Evolutionary conservation across 2,888 invertebrate species (phyloP).

Genomic region (Drosophila fulvimacula): DNA sequence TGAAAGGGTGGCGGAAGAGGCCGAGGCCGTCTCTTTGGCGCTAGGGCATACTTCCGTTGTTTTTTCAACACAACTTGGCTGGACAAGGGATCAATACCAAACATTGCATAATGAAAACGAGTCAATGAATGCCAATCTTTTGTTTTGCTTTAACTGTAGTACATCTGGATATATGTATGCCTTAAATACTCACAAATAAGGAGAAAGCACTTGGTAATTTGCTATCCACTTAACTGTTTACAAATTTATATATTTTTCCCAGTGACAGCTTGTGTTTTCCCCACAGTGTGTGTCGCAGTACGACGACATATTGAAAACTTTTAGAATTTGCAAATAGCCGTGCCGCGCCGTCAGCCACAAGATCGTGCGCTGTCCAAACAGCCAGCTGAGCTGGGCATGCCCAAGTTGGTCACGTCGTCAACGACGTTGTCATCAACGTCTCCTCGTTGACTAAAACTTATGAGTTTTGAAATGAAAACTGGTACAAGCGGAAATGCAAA

Average conservation of each 20-base stretch:
- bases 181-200: not conserved
- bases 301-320: conserved; percentile 77
- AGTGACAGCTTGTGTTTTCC: conserved; percentile 16
- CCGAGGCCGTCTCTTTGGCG: conserved; percentile 31
- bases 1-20: conserved; percentile 35
- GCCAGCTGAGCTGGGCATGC: conserved; percentile 52
- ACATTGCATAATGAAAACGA: conserved; percentile 23
- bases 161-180: not conserved
- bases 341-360: conserved; percentile 72
- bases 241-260: conserved; percentile 13
- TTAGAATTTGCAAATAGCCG: conserved; percentile 79
- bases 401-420: conserved; percentile 71
- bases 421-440: conserved; percentile 31
- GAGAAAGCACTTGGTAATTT: not conserved
- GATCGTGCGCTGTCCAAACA: conserved; percentile 54
- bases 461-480: conserved; percentile 81
- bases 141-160: not conserved
- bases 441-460: conserved; percentile 71
- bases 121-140: conserved; percentile 20
- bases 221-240: not conserved
- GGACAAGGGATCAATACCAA: conserved; percentile 51
- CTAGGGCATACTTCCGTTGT: conserved; percentile 66
- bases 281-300: conserved; percentile 53
- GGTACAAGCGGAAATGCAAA: conserved; percentile 84
- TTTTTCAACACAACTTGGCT: conserved; percentile 67